phyloP scores from a whole-genome alignment of 2,797 vertebrate species.

The Rhincodon typus region DNA sequence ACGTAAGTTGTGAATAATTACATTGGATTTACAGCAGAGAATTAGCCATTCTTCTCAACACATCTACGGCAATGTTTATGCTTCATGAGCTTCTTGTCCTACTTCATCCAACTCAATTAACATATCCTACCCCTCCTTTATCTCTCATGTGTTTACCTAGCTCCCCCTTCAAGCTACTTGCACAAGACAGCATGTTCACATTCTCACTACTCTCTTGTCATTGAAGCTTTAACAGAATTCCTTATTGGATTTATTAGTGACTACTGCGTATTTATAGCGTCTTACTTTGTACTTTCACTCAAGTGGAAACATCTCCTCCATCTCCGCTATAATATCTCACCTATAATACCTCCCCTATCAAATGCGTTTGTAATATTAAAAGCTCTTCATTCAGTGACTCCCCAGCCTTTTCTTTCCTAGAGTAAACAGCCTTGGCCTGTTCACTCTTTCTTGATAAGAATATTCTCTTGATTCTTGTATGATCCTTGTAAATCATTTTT shows the following conservation, averaged over 20 bases:
- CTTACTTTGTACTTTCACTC: not conserved
- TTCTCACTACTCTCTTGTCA: not conserved
- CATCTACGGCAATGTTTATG: not conserved
- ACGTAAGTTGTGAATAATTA: not conserved
- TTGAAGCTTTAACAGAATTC: not conserved
- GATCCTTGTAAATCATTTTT: not conserved
- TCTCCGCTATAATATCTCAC: not conserved
- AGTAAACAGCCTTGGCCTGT: not conserved
- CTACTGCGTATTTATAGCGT: not conserved
- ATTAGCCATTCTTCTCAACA: not conserved
- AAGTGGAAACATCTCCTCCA: not conserved
- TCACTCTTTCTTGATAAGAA: not conserved
- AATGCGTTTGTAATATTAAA: not conserved
- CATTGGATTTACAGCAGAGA: not conserved
- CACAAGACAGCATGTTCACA: not conserved
- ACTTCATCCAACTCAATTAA: not conserved
- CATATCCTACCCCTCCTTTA: not conserved
- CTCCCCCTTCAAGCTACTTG: not conserved
- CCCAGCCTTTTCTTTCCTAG: not conserved
- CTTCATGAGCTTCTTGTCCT: not conserved
- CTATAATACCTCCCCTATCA: not conserved
- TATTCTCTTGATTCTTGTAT: not conserved
- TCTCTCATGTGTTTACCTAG: not conserved
- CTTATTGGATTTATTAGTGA: not conserved
- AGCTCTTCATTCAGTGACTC: too few relatives aligned